Evolutionary conservation across 2,113 vertebrate species (phyloP).

Genomic region (Setophaga coronata): DNA sequence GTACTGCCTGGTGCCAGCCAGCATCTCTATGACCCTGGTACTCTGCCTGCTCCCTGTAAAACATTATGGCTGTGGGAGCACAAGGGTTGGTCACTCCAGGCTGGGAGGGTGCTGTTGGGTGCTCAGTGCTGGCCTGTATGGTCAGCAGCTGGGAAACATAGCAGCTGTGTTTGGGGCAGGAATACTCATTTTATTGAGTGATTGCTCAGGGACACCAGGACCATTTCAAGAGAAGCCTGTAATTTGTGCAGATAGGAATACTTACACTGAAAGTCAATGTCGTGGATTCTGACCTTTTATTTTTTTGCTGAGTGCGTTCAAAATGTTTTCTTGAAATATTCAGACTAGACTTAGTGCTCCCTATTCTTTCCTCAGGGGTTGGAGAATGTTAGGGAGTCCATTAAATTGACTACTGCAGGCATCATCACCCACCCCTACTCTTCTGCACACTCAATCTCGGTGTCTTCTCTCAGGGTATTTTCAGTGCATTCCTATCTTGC

Average conservation of each 20-base stretch:
- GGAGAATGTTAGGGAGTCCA: neutral
- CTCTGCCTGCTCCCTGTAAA: neutral
- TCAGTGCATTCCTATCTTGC: neutral
- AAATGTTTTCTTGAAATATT: neutral
- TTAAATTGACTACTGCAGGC: neutral
- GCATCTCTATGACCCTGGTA: neutral
- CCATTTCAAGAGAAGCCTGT: neutral
- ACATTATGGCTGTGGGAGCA: neutral
- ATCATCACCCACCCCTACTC: neutral
- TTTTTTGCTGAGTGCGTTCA: accelerated
- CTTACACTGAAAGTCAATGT: neutral
- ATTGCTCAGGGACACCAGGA: neutral
- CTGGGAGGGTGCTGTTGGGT: neutral
- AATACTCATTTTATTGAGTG: accelerated
- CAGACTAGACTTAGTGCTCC: neutral
- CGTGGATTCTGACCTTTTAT: neutral
- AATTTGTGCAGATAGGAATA: neutral
- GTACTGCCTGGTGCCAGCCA: neutral
- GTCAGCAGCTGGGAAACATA: neutral
- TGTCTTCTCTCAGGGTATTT: neutral
- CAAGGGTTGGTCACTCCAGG: accelerated
- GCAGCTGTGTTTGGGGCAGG: neutral
- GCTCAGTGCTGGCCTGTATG: accelerated
- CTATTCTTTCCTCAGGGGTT: neutral
- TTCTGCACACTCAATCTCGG: neutral